Base-by-base conservation (phyloP, 2,888 invertebrate genomes). In the Lamellibrachia columna region DNA sequence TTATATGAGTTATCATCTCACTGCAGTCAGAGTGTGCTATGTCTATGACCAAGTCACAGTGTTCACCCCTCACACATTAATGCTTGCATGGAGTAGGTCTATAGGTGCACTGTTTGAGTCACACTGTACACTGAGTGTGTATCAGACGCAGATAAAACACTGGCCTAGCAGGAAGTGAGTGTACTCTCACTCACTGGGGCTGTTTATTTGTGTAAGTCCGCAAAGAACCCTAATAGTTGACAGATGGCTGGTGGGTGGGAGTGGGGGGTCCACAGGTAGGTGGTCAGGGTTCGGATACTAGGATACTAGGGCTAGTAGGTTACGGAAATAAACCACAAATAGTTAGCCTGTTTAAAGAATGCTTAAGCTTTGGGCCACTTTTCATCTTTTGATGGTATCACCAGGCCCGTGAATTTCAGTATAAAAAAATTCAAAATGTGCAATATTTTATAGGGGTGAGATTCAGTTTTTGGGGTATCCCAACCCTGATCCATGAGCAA, bases 161-260 rank as follows among this genome's bases (percentile, higher is more conserved):
- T 15, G 3, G 75, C 75, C n/a, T 75, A 75, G 75, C 75, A 75
- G 75, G 75, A 75, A 75, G 75, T 75, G 75, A 75, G 15, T 75
- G 75, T 22, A 22, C 75, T 22, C 75, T 75, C 22, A 75, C 22
- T 6, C 11, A n/a, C 75, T 75, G 22, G 11, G 1, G n/a, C 15
- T 75, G 75, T 75, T 75, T 75, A 75, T 75, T 75, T 75, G 75
- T 75, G n/a, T 75, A 75, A 75, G 75, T 75, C 75, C 40, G n/a
- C 15, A 75, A 75, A 75, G 75, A 75, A 75, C 75, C 75, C 75
- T 75, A 75, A n/a, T 75, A 75, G n/a, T 75, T 75, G 75, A 75
- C 75, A 75, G 11, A 15, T 75, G 40, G 75, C 22, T 6, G 22
- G 75, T 75, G 75, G 11, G 60, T 60, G 60, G 60, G 60, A n/a